Percentiles rank a stretch among this genome's conserved stretches.
Conservation (phyloP, 2,888 invertebrate genomes). For the Acleris literana region DNA sequence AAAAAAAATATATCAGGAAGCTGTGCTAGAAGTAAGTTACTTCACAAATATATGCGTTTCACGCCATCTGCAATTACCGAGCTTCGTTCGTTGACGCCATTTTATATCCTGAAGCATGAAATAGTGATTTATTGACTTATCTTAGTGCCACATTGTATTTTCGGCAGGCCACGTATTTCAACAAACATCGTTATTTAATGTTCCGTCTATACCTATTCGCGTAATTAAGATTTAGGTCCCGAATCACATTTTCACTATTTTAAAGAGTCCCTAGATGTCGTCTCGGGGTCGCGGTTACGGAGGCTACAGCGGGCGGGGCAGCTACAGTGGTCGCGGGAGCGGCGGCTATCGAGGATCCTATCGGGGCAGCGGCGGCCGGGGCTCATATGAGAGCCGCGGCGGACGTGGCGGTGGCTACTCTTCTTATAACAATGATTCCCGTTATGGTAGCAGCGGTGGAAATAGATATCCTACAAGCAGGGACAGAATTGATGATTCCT, state of each 20-base stretch:
- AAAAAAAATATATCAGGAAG: not conserved
- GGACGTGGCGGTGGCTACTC: constrained; percentile 73
- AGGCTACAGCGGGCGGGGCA: constrained; percentile 61
- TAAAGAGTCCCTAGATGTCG: constrained; percentile 63
- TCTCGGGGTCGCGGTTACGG: constrained; percentile 76
- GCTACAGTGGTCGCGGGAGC: constrained; percentile 62
- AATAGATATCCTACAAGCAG: constrained; percentile 67
- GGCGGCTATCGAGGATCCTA: constrained; percentile 71
- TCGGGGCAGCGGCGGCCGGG: constrained; percentile 66
- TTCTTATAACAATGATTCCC: constrained; percentile 71
- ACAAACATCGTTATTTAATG: too few species aligned
- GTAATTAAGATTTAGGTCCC: not conserved
- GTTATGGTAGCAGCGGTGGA: constrained; percentile 67
- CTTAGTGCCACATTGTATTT: not conserved
- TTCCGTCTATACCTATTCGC: too few species aligned
- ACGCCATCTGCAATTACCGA: constrained; percentile 6
- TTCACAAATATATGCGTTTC: not conserved
- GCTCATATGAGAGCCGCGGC: constrained; percentile 70
- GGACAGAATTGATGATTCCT: constrained; percentile 75
- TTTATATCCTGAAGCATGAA: not conserved
- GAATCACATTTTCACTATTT: not conserved
- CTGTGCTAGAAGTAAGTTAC: not conserved
- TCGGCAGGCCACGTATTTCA: too few species aligned
- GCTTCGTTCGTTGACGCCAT: constrained; percentile 1
- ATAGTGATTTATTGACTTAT: not conserved